Percentiles rank a stretch among this genome's conserved stretches.
phyloP scores from a whole-genome alignment of 2,888 invertebrate species.

The Idaea straminata region DNA sequence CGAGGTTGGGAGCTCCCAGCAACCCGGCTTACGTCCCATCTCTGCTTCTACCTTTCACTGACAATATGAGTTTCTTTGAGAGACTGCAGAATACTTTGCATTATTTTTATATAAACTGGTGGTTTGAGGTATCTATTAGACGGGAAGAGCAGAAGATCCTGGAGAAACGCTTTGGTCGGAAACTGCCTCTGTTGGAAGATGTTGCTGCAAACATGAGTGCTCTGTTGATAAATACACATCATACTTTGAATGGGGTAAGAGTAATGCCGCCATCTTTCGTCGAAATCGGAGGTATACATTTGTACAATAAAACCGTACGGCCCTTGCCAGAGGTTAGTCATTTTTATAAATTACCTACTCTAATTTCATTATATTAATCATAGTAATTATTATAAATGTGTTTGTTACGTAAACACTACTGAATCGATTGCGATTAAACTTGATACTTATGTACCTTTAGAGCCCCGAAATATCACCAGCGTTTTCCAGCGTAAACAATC shows the following conservation, averaged over 20 bases:
- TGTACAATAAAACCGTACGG: conserved; percentile 43
- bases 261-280: conserved; percentile 66
- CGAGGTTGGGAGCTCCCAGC: neutral
- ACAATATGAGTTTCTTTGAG: conserved; percentile 60
- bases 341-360: neutral
- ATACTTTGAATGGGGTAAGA: conserved; percentile 58
- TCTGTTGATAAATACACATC: conserved; percentile 69
- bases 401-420: neutral
- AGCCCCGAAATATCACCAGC: too few relatives aligned
- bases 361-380: neutral
- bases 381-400: too few relatives aligned
- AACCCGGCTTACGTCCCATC: conserved; percentile 63
- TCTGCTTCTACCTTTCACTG: conserved; percentile 42
- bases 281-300: conserved; percentile 62
- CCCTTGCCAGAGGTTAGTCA: conserved; percentile 40
- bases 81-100: conserved; percentile 63
- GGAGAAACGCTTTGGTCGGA: conserved; percentile 49
- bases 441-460: too few relatives aligned
- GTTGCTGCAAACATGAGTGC: conserved; percentile 65
- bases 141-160: conserved; percentile 46
- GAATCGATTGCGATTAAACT: neutral
- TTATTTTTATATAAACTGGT: conserved; percentile 33
- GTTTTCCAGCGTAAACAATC: too few relatives aligned
- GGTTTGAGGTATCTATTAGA: conserved; percentile 42
- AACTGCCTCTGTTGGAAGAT: conserved; percentile 52